Evolutionary conservation across 2,888 invertebrate species (phyloP).

Genomic region (Euplexia lucipara): DNA sequence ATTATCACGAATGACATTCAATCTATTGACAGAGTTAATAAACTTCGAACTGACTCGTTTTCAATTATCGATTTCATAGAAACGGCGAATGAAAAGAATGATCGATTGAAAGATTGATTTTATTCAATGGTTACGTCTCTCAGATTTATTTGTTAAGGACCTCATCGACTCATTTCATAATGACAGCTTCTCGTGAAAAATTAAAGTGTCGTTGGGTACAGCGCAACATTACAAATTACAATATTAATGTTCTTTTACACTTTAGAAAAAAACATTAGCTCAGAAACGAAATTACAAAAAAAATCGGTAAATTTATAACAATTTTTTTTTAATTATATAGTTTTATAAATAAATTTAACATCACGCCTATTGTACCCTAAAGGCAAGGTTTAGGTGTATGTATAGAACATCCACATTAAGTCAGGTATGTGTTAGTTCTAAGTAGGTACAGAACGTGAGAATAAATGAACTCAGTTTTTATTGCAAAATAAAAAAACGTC

Average conservation of each 20-base stretch:
- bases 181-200: background rate
- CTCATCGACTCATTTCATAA: background rate
- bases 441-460: too few relatives aligned
- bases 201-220: background rate
- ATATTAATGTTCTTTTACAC: background rate
- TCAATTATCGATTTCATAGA: constrained; percentile 39
- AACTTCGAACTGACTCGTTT: constrained; percentile 38
- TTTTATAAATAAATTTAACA: too few relatives aligned
- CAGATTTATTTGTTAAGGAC: background rate
- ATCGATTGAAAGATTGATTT: constrained; percentile 36
- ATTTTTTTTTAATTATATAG: too few relatives aligned
- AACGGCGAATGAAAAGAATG: constrained; percentile 44
- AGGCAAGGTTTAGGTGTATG: too few relatives aligned
- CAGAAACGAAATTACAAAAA: too few relatives aligned
- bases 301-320: too few relatives aligned
- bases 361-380: too few relatives aligned
- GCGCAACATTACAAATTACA: background rate
- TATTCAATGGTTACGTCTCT: constrained; percentile 18
- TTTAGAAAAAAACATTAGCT: too few relatives aligned
- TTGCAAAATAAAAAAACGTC: too few relatives aligned
- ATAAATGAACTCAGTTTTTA: too few relatives aligned
- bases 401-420: too few relatives aligned
- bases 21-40: constrained; percentile 34
- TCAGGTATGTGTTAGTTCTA: too few relatives aligned
- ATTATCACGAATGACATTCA: constrained; percentile 33